Evolutionary conservation across 2,113 vertebrate genomes (phyloP).

Genomic region (Nannobrachium achirus): DNA sequence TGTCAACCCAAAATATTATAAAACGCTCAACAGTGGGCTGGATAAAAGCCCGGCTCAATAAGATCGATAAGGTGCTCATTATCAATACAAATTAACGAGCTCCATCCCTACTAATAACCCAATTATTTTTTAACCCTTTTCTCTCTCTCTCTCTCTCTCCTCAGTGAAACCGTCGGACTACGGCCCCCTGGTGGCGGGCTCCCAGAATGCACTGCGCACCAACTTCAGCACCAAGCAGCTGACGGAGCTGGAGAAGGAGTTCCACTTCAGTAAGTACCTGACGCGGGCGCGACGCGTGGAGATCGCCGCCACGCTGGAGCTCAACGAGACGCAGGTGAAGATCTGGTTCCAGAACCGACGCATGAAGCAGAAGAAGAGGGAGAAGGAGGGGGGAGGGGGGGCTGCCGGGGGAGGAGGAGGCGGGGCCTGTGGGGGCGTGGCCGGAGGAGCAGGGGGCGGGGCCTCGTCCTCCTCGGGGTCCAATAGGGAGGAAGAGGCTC

Average conservation of each 20-base stretch:
- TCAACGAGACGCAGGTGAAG: slow-evolving; percentile 97
- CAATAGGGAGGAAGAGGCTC: slow-evolving; percentile 80
- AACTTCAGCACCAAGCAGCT: slow-evolving; percentile 97
- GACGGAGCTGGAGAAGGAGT: slow-evolving; percentile 97
- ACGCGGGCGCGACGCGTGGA: slow-evolving; percentile 93
- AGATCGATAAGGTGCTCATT: too few relatives aligned
- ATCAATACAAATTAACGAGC: too few relatives aligned
- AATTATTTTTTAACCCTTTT: too few relatives aligned
- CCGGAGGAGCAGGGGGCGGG: slow-evolving; percentile 67
- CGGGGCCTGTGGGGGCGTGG: slow-evolving; percentile 80
- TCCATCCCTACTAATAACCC: too few relatives aligned
- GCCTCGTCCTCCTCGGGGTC: slow-evolving; percentile 47
- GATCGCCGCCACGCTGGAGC: slow-evolving; percentile 92
- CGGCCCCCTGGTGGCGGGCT: slow-evolving; percentile 71
- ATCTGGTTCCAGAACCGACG: slow-evolving; percentile 98
- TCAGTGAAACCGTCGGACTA: slow-evolving; percentile 87
- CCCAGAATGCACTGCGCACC: slow-evolving; percentile 87
- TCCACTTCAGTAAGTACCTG: slow-evolving; percentile 98
- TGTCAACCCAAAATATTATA: too few relatives aligned
- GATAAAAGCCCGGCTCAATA: too few relatives aligned
- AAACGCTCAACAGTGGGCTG: too few relatives aligned
- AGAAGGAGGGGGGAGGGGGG: slow-evolving; percentile 90
- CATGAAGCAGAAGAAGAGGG: slow-evolving; percentile 98
- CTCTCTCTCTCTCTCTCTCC: slow-evolving; percentile 31
- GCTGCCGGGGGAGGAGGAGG: slow-evolving; percentile 85